Evolutionary conservation across 1,140 invertebrate species (phyloP).

Genomic region (Papilio xuthus): DNA sequence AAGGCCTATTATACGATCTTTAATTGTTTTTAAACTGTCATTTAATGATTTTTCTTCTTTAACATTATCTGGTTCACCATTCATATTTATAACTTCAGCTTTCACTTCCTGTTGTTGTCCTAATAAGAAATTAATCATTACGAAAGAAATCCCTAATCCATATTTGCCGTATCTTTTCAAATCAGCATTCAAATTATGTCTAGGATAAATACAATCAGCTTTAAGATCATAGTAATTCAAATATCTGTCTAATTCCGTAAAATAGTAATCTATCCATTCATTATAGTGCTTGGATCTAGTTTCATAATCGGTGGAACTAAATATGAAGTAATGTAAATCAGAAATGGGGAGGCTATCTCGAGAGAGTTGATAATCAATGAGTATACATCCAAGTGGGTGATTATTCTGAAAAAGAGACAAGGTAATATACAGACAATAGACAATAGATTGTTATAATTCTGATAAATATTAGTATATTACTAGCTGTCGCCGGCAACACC

Average conservation of each 20-base stretch:
- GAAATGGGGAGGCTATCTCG: constrained; percentile 42
- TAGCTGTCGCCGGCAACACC: no score
- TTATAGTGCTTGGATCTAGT: constrained; percentile 45
- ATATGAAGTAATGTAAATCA: constrained; percentile 48
- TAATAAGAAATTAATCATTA: constrained; percentile 9
- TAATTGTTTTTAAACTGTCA: background rate
- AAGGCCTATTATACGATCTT: constrained; percentile 22
- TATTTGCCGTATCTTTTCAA: constrained; percentile 47
- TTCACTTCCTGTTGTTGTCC: constrained; percentile 5
- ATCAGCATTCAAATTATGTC: constrained; percentile 49
- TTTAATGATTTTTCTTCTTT: background rate
- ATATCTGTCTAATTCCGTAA: constrained; percentile 43
- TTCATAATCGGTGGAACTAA: constrained; percentile 49
- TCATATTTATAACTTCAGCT: background rate
- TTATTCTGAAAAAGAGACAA: constrained; percentile 45
- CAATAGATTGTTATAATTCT: background rate
- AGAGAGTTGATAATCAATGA: constrained; percentile 53
- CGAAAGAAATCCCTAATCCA: constrained; percentile 32
- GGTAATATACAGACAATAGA: no score
- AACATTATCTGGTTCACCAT: background rate
- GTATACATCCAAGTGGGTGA: constrained; percentile 38
- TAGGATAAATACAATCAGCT: constrained; percentile 42
- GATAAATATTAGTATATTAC: no score
- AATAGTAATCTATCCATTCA: constrained; percentile 54
- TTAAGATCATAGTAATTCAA: constrained; percentile 45